Conservation (phyloP, 1,140 invertebrate genomes). For the Homalodisca vitripennis region DNA sequence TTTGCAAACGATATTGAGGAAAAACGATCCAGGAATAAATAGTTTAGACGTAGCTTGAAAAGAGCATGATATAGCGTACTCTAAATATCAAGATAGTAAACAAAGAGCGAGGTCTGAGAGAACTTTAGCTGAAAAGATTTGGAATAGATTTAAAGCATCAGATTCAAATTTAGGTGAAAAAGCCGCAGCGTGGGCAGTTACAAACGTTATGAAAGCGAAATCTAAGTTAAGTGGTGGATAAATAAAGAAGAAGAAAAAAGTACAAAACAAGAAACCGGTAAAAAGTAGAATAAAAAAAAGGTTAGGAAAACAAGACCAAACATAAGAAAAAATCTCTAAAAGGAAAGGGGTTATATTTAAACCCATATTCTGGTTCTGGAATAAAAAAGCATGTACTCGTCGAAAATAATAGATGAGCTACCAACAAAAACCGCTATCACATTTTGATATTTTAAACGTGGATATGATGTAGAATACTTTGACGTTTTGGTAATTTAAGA, state of each 20-base stretch:
- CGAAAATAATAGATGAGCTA: neutral
- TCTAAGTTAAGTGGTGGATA: conserved; percentile 43
- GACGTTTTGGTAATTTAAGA: conserved; percentile 20
- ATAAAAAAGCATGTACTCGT: conserved; percentile 3
- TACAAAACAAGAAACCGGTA: neutral
- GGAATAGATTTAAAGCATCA: conserved; percentile 45
- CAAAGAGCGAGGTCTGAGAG: conserved; percentile 47
- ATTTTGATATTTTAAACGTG: conserved; percentile 42
- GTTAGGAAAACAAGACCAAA: neutral
- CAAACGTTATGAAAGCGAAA: conserved; percentile 45
- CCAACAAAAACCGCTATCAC: too few relatives aligned
- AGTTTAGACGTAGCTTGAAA: conserved; percentile 48
- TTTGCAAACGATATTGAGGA: conserved; percentile 45
- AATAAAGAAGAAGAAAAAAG: conserved; percentile 16
- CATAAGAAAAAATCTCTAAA: neutral
- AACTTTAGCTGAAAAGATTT: conserved; percentile 45
- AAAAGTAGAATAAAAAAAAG: neutral
- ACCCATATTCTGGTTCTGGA: conserved; percentile 29
- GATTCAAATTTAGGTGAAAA: conserved; percentile 46
- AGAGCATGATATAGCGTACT: conserved; percentile 50
- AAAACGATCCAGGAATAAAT: conserved; percentile 48
- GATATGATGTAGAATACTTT: conserved; percentile 20
- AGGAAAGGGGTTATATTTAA: conserved; percentile 45
- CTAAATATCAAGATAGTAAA: conserved; percentile 43
- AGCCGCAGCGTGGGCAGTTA: conserved; percentile 42